Base-by-base conservation (phyloP, 2,113 vertebrate species). In the Vulpes vulpes region DNA sequence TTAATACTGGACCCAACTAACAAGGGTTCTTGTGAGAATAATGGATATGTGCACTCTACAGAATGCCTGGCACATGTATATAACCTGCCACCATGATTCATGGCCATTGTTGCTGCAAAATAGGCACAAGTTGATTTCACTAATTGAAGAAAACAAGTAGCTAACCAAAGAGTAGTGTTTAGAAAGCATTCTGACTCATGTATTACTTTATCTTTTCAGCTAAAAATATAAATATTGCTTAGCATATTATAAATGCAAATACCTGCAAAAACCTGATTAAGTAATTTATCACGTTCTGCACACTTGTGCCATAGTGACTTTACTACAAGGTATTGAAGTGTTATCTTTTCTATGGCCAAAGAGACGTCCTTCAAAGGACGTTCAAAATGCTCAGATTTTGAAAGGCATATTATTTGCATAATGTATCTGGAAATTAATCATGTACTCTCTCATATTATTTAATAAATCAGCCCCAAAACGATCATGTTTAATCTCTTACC, bases 201-300 rank as follows among this genome's bases (percentile, higher is more conserved):
- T 32, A 60, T 60, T 79, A 57, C 55, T 80, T 94, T 82, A 74
- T 57, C 32, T 92, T 93, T 86, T 64, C 55, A 89, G 59, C 89
- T 69, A 64, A 89, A 94, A 83, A 76, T 81, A 38, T 38, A 95
- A 96, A 49, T 71, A 95, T 38, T 57, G 32, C 53, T 80, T 35
- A 95, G 81, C 15, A 55, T 10, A 51, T 62, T 53, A 89, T 64
- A 69, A 78, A 65, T 43, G 9, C 53, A 89, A 86, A 88, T 79
- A 92, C 22, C 43, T 76, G 11, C n/a, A 88, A 91, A 86, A 96
- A 60, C 76, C 30, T 22, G 12, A 78, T 51, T 83, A 76, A 84
- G 43, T 87, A 49, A 62, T 69, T 69, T 30, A 43, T 35, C 38
- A 74, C 92, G 87, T 91, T 73, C 91, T 93, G 53, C 22, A 73